Evolutionary conservation across 1,140 invertebrate genomes (phyloP), one percentile per base, ranked within the genome.

Genomic region (Drosophila paulistorum): DNA sequence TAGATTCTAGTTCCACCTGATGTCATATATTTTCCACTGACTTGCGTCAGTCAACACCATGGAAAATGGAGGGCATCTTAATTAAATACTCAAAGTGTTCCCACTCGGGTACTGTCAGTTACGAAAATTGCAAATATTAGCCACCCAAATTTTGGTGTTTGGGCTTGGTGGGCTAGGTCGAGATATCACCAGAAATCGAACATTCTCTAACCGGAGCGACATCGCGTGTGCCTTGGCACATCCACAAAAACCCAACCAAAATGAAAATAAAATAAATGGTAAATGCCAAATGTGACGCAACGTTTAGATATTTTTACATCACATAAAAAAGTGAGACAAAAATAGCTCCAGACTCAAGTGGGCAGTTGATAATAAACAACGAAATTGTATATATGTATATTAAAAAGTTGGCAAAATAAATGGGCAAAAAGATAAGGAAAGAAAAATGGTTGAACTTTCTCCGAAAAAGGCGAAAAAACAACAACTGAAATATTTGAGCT

Each of bases 281-380:
- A 75, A 86, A 73, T 78, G 78, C 62, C 77, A 63, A 78, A 68
- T 62, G 65, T 86, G 83, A 86, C 82, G 82, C 72, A 87, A 86
- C 72, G 73, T 57, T 79, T 35, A 65, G 61, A 76, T 83, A 87
- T 79, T 77, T 83, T 83, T 71, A 79, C 83, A 87, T 68, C 61
- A 70, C 62, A 54, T 48, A 35, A 41, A 63, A 35, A 58, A 57
- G 64, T 69, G 68, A 74, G 23, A 51, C 42, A 51, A 14, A 76
- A 76, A 33, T 48, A 57, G 58, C 39, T 37, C 26, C 26, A 39
- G 17, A 39, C 39, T 11, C 57, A 37, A 59, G 57, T 59, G 57
- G 60, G 60, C 39, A 62, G 60, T 62, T 62, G 60, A 59, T 59
- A 59, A 59, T 39, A 39, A 59, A 26, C 23, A 30, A 30, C 30